These are phyloP conservation scores for Ophioderma brevispina DNA, from an alignment of 35 echinoderm and acorn worm species.

Conservation along the genomic window DNA sequence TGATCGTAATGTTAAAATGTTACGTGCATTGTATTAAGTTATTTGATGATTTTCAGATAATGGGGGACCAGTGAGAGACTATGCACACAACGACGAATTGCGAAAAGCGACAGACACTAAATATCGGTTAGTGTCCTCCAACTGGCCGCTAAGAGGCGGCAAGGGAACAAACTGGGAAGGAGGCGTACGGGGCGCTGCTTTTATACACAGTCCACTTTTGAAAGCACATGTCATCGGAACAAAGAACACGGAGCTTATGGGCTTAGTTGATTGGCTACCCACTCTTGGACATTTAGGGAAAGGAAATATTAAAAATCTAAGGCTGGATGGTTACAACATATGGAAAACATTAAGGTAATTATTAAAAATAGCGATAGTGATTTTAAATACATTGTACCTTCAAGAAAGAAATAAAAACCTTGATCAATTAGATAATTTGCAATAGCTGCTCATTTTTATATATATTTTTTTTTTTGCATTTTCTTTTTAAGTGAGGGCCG, in stretches of 20 bases:
- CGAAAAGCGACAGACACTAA: neutral
- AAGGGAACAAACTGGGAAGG: slow-evolving; percentile 79
- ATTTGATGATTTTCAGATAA: neutral
- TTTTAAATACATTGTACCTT: neutral
- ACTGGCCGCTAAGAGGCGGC: slow-evolving; percentile 72
- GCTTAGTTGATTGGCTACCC: slow-evolving; percentile 76
- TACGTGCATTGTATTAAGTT: too few species aligned
- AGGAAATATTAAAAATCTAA: slow-evolving; percentile 27
- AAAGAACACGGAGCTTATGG: slow-evolving; percentile 55
- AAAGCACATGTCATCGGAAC: slow-evolving; percentile 41
- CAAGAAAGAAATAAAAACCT: neutral
- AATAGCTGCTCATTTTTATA: neutral
- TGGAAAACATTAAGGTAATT: slow-evolving; percentile 40
- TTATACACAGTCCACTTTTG: slow-evolving; percentile 65
- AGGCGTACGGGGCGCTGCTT: slow-evolving; percentile 61
- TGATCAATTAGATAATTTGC: neutral
- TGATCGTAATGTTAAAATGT: too few species aligned
- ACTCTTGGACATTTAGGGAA: slow-evolving; percentile 51
- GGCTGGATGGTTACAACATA: slow-evolving; percentile 48
- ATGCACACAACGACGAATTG: neutral
- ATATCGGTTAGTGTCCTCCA: neutral
- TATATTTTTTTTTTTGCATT: neutral
- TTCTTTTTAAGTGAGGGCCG: neutral
- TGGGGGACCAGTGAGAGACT: neutral
- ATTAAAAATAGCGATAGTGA: neutral